Evolutionary conservation across 2,113 vertebrate genomes (phyloP).

Genomic region (Callorhinus ursinus): DNA sequence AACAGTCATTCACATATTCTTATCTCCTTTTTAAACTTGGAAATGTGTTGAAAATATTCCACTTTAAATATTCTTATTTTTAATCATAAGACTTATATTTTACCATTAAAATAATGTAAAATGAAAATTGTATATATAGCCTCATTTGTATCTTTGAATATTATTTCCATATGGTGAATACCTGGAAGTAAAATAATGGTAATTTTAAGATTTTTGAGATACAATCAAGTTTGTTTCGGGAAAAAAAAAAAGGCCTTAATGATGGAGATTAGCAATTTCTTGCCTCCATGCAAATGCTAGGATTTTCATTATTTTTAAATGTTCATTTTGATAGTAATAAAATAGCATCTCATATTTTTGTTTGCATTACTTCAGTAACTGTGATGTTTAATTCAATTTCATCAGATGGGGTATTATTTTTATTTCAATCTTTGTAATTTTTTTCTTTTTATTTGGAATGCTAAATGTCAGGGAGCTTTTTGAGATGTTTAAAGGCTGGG

Average conservation of each 20-base stretch:
- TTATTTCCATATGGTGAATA: background rate
- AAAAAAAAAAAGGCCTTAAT: background rate
- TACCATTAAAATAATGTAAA: background rate
- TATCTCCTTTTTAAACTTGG: background rate
- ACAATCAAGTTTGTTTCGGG: background rate
- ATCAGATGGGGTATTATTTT: background rate
- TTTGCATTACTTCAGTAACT: background rate
- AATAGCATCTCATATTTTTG: background rate
- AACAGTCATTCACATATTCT: background rate
- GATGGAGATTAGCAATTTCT: background rate
- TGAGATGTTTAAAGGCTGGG: background rate
- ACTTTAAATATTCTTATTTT: background rate
- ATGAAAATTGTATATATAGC: background rate
- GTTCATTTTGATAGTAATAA: conserved; percentile 10
- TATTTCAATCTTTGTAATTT: background rate
- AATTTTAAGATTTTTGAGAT: background rate
- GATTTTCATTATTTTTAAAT: background rate
- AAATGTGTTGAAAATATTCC: background rate
- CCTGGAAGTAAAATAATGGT: background rate
- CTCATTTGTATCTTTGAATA: background rate
- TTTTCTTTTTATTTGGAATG: background rate
- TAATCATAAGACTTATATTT: background rate
- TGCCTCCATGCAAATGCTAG: background rate
- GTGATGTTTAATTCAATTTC: background rate
- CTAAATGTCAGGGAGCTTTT: background rate